Percentiles rank a stretch among this genome's conserved stretches.
Evolutionary conservation across 2,797 vertebrate genomes (phyloP).

Genomic region (Acipenser transmontanus): DNA sequence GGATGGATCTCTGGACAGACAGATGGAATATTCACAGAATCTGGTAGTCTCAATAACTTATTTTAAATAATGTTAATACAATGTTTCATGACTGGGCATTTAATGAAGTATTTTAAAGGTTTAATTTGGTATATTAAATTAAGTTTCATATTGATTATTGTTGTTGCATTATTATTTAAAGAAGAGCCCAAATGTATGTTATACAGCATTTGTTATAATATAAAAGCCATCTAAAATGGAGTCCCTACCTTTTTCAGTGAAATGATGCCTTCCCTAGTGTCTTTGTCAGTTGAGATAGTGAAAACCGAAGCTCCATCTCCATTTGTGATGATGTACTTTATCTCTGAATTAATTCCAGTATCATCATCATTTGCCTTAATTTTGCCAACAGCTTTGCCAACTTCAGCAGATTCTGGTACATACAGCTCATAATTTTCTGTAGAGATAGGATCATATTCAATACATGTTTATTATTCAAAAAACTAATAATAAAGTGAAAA

Average conservation of each 20-base stretch:
- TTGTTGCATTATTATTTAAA: too few species aligned
- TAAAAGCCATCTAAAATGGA: too few species aligned
- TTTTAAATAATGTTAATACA: too few species aligned
- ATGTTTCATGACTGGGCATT: too few species aligned
- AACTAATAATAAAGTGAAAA: slow-evolving; percentile 18
- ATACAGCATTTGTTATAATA: too few species aligned
- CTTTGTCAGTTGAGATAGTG: slow-evolving; percentile 84
- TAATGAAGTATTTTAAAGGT: too few species aligned
- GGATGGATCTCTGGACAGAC: too few species aligned
- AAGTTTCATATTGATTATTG: too few species aligned
- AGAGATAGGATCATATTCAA: not conserved
- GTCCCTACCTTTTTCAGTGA: slow-evolving; percentile 81
- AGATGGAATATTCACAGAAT: too few species aligned
- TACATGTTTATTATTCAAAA: not conserved
- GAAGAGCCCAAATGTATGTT: too few species aligned
- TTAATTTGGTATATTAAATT: too few species aligned
- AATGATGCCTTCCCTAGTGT: slow-evolving; percentile 88
- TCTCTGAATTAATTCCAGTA: slow-evolving; percentile 85
- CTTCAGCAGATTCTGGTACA: slow-evolving; percentile 92
- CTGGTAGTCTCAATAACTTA: too few species aligned
- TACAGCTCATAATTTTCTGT: slow-evolving; percentile 92
- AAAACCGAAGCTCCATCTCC: slow-evolving; percentile 82
- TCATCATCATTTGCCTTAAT: slow-evolving; percentile 95
- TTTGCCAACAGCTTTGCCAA: slow-evolving; percentile 91
- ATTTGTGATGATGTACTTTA: slow-evolving; percentile 90